phyloP scores from a whole-genome alignment of 2,888 invertebrate species.

The Boloria euphrosyne region DNA sequence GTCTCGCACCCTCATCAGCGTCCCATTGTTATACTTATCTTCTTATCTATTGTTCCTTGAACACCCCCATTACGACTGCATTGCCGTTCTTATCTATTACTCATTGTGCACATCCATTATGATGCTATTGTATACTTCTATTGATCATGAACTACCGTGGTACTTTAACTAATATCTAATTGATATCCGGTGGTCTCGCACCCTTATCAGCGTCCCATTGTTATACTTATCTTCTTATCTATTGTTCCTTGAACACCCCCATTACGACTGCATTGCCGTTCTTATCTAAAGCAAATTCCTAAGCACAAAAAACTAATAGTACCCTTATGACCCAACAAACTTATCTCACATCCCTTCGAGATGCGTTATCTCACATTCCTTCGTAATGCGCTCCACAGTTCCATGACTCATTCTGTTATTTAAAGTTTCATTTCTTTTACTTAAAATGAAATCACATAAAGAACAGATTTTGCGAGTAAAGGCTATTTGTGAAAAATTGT shows the following conservation, averaged over 20 bases:
- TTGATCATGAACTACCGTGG: background rate
- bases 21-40: conserved; percentile 1
- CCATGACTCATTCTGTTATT: too few species aligned
- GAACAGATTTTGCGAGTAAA: too few species aligned
- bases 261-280: background rate
- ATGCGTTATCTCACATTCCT: too few species aligned
- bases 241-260: background rate
- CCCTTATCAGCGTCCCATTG: conserved; percentile 6
- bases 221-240: conserved; percentile 3
- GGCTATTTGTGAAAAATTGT: too few species aligned
- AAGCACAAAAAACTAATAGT: too few species aligned
- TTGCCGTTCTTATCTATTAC: background rate
- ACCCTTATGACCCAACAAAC: too few species aligned
- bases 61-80: background rate
- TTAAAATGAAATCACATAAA: too few species aligned
- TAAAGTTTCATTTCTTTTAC: too few species aligned
- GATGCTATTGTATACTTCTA: background rate
- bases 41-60: conserved; percentile 6
- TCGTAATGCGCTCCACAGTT: too few species aligned
- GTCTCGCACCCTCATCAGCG: background rate
- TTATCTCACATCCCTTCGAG: too few species aligned
- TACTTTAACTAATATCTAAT: too few species aligned
- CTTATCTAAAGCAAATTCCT: too few species aligned
- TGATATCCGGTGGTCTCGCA: background rate
- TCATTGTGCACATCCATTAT: background rate